A percentile compares a stretch with the other conserved stretches of the same genome.
These are phyloP conservation scores for Nipponacmea schrenckii DNA, from an alignment of 2,888 invertebrate genomes.

Conservation along the genomic window DNA sequence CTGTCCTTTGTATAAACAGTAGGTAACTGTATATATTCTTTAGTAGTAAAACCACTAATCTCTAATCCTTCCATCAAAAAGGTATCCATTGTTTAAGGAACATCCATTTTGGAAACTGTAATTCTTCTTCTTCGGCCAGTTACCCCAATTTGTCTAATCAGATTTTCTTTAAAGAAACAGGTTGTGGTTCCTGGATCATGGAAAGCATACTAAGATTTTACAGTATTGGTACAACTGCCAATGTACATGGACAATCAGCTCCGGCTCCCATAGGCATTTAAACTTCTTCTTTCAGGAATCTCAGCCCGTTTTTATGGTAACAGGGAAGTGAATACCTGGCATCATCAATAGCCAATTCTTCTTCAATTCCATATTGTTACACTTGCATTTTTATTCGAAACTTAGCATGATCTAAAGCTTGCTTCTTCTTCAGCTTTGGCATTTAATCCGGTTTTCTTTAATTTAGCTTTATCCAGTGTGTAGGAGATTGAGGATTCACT, in stretches of 20 bases:
- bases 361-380: too few relatives aligned
- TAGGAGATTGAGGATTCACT: too few relatives aligned
- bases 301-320: too few relatives aligned
- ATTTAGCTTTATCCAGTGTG: too few relatives aligned
- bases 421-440: too few relatives aligned
- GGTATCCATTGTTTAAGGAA: neutral
- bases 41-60: slow-evolving; percentile 1
- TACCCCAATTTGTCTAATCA: neutral
- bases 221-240: neutral
- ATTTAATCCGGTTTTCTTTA: too few relatives aligned
- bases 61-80: slow-evolving; percentile 1
- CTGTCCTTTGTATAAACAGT: slow-evolving; percentile 10
- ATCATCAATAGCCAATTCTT: too few relatives aligned
- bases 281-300: too few relatives aligned
- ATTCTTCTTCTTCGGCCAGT: neutral
- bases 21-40: slow-evolving; percentile 5
- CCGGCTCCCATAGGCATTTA: neutral
- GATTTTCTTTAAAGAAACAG: neutral
- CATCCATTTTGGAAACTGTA: neutral
- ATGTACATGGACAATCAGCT: neutral
- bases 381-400: too few relatives aligned
- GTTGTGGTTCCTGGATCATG: neutral
- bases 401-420: too few relatives aligned
- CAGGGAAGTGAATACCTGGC: too few relatives aligned
- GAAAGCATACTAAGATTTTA: too few relatives aligned